Evolutionary conservation across 2,888 invertebrate genomes (phyloP).

Genomic region (Drosophila mimetica): DNA sequence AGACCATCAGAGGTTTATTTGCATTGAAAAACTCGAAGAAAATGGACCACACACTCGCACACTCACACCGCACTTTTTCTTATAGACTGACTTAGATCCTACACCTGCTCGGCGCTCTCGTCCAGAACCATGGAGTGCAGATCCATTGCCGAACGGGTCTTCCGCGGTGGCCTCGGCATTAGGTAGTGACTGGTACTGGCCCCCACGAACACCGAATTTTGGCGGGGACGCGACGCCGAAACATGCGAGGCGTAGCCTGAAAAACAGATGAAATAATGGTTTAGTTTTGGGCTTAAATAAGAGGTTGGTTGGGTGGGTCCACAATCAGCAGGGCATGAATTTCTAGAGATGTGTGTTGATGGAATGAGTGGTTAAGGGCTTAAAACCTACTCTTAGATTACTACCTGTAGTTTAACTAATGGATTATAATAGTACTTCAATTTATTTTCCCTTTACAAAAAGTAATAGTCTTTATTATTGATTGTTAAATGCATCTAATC

Average conservation of each 20-base stretch:
- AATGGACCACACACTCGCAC: background rate
- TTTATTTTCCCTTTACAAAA: no score
- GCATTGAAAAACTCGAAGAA: background rate
- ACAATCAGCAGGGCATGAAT: constrained; percentile 1
- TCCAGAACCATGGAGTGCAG: constrained; percentile 89
- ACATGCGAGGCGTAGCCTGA: constrained; percentile 84
- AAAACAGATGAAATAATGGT: constrained; percentile 7
- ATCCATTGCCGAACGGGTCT: constrained; percentile 93
- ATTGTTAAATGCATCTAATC: background rate
- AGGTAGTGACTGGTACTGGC: constrained; percentile 87
- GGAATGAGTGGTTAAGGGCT: no score
- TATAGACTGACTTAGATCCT: constrained; percentile 22
- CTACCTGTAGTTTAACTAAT: no score
- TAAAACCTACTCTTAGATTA: no score
- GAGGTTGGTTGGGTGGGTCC: background rate
- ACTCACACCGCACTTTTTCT: background rate
- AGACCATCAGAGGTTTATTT: no score
- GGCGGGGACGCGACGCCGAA: constrained; percentile 86
- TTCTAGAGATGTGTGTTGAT: no score
- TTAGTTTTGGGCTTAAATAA: background rate
- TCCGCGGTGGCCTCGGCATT: constrained; percentile 89
- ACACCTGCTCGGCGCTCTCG: constrained; percentile 82
- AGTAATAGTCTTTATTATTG: background rate
- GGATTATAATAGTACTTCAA: no score
- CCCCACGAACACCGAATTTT: constrained; percentile 95